Percentiles rank a stretch among this genome's conserved stretches.
These are phyloP conservation scores for Blastobasis lacticolella DNA, from an alignment of 2,888 invertebrate genomes.

Conservation along the genomic window DNA sequence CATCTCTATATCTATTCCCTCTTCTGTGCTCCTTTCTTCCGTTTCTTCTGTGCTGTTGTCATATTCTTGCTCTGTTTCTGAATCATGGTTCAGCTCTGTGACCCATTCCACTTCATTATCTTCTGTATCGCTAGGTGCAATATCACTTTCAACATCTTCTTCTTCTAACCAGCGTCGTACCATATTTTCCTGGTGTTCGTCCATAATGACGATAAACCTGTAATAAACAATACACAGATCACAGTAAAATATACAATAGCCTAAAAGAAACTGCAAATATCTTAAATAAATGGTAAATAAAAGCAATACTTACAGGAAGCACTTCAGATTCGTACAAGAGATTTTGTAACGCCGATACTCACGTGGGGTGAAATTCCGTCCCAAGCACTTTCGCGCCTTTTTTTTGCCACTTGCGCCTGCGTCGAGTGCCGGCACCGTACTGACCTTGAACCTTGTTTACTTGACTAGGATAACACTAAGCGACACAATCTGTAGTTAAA, in stretches of 20 bases:
- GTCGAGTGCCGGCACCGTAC: not conserved
- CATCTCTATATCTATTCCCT: too few species aligned
- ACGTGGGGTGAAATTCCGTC: constrained; percentile 1
- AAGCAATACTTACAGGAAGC: not conserved
- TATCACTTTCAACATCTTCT: too few species aligned
- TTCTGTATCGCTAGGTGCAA: too few species aligned
- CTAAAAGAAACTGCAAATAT: not conserved
- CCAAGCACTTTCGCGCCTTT: constrained; percentile 1
- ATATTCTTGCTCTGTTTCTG: too few species aligned
- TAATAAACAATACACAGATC: not conserved
- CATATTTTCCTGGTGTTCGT: too few species aligned
- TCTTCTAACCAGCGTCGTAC: too few species aligned
- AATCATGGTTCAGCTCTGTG: too few species aligned
- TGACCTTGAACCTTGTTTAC: not conserved
- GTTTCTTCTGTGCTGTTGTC: too few species aligned
- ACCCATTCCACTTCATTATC: too few species aligned
- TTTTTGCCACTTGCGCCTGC: not conserved
- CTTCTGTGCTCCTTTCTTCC: too few species aligned
- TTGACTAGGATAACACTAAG: not conserved
- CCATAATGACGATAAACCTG: too few species aligned
- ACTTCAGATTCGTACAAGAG: not conserved
- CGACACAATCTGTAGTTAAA: not conserved
- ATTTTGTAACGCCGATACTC: constrained; percentile 1
- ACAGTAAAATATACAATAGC: not conserved
- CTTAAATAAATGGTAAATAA: not conserved